Percentiles rank a stretch among this genome's conserved stretches.
Conservation (phyloP, 35 echinoderm and acorn worm species). For the Heliocidaris erythrogramma region DNA sequence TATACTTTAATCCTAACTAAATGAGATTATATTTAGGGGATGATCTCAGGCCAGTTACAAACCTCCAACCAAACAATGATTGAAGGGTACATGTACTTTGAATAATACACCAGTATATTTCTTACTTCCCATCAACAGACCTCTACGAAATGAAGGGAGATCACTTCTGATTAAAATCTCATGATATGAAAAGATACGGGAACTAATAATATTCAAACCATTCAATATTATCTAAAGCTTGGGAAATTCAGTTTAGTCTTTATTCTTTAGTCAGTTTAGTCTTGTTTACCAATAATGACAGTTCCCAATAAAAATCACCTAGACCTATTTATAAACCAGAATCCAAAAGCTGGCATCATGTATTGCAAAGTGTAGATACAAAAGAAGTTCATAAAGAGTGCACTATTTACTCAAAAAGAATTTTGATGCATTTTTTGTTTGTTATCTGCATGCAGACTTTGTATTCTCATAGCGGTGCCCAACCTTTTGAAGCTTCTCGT, state of each 20-base stretch:
- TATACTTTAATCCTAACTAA: not conserved
- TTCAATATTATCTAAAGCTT: not conserved
- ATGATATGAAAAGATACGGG: not conserved
- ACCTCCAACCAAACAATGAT: not conserved
- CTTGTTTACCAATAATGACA: not conserved
- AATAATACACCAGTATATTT: not conserved
- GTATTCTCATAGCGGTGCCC: not conserved
- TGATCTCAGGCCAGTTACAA: not conserved
- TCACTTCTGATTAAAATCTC: not conserved
- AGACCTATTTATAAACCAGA: not conserved
- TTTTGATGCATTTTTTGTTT: conserved; percentile 8
- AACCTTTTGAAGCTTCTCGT: not conserved
- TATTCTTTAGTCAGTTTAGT: no score
- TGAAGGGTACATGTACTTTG: not conserved
- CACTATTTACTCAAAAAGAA: not conserved
- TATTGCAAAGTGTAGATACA: not conserved
- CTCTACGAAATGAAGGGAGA: not conserved
- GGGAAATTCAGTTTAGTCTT: not conserved
- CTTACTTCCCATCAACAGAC: not conserved
- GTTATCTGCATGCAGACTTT: not conserved
- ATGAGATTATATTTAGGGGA: not conserved
- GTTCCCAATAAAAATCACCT: not conserved
- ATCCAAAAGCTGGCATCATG: not conserved
- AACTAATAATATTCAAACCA: not conserved
- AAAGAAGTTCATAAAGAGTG: not conserved